Evolutionary conservation across 1,140 invertebrate genomes (phyloP), one percentile per base, ranked within the genome.

Genomic region (Drosophila aff.): DNA sequence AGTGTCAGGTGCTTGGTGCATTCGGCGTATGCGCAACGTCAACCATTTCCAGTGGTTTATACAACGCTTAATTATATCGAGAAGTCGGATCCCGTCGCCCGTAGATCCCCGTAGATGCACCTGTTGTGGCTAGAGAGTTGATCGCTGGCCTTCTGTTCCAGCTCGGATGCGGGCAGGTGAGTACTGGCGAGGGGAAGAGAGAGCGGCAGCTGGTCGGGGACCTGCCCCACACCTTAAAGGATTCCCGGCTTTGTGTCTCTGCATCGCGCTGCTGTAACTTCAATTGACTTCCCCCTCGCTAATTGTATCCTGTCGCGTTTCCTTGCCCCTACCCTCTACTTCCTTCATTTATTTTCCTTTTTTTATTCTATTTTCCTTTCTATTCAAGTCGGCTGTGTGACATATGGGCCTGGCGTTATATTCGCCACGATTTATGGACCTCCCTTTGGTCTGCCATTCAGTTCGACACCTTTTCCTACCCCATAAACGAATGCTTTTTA

Each of bases 401-500:
- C 82, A 85, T 85, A 85, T 85, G 82, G 82, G 82, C 47, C 65
- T 71, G 82, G 82, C 82, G 82, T 85, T 85, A 85, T 85, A 71
- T 85, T 85, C 28, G 82, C 78, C 82, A 85, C 82, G 82, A 85
- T 85, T 85, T 85, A 85, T 81, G 78, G 62, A 71, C 75, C 66
- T 76, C 78, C 71, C 75, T 69, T 77, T 50, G 71, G 72, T 49
- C 52, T 64, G 61, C 59, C 59, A 73, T 76, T 84, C 81, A 74
- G 60, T 78, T 75, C 64, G 78, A 85, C 82, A 85, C 82, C 82
- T 85, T 76, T 64, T 47, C 55, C 82, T 73, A 85, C 82, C 82
- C 82, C 81, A 73, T 55, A 71, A 72, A 64, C 31, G 71, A 81
- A 76, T 81, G 73, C 79, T 79, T 76, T 81, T 75, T 81, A 84